These are phyloP conservation scores for Drosophila tristis DNA, from an alignment of 1,140 invertebrate genomes.

Conservation along the genomic window DNA sequence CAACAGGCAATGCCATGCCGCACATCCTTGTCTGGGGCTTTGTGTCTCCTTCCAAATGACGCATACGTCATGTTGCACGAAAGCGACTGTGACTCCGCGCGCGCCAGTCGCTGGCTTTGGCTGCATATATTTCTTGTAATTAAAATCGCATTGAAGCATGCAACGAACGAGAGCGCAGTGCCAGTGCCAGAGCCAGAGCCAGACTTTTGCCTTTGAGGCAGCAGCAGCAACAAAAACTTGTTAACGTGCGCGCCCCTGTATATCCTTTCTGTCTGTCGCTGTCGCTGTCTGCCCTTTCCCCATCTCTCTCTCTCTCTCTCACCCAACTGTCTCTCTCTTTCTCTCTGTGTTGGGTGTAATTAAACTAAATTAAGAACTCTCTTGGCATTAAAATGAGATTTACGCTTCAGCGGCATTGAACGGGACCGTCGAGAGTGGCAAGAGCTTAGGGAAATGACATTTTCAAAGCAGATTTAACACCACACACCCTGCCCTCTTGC, in stretches of 20 bases:
- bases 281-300: conserved; percentile 3
- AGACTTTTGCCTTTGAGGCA: conserved; percentile 75
- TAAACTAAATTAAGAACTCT: conserved; percentile 82
- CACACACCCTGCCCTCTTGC: conserved; percentile 26
- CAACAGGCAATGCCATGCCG: conserved; percentile 45
- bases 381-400: conserved; percentile 82
- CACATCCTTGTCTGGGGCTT: conserved; percentile 41
- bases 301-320: neutral
- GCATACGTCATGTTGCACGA: conserved; percentile 75
- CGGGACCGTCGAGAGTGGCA: conserved; percentile 40
- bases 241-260: conserved; percentile 53
- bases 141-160: conserved; percentile 79
- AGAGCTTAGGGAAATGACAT: conserved; percentile 77
- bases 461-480: conserved; percentile 73
- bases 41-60: conserved; percentile 42
- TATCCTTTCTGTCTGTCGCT: conserved; percentile 11
- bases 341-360: conserved; percentile 71
- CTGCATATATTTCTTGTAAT: conserved; percentile 82
- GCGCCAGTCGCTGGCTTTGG: conserved; percentile 32
- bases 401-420: conserved; percentile 75
- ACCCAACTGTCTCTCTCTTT: neutral
- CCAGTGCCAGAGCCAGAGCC: conserved; percentile 29
- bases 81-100: conserved; percentile 67
- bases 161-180: conserved; percentile 17
- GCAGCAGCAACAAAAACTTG: conserved; percentile 61